These are phyloP conservation scores for Sander lucioperca DNA, from an alignment of 2,113 vertebrate species.

Conservation along the genomic window DNA sequence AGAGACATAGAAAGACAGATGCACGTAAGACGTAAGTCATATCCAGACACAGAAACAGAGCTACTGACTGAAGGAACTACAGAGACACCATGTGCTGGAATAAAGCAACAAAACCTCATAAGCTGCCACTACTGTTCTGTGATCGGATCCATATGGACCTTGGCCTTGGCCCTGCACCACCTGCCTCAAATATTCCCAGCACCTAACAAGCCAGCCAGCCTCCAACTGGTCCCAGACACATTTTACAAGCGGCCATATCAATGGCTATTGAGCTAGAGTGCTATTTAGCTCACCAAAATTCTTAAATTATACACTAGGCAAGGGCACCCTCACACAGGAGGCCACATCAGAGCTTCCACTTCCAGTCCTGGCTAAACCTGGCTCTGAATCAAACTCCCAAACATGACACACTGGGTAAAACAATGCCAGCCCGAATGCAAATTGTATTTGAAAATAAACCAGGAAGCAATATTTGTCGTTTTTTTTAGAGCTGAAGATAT, in stretches of 20 bases:
- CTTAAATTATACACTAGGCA: slow-evolving; percentile 80
- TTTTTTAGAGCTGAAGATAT: slow-evolving; percentile 34
- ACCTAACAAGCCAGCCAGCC: slow-evolving; percentile 76
- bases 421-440: slow-evolving; percentile 49
- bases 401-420: slow-evolving; percentile 44
- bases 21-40: background rate
- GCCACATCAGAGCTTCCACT: slow-evolving; percentile 75
- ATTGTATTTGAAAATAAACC: slow-evolving; percentile 59
- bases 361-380: slow-evolving; percentile 61
- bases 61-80: slow-evolving; percentile 53
- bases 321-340: slow-evolving; percentile 66
- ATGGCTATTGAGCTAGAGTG: slow-evolving; percentile 80
- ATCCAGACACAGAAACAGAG: slow-evolving; percentile 36
- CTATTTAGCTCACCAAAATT: slow-evolving; percentile 82
- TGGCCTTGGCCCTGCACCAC: slow-evolving; percentile 73
- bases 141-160: slow-evolving; percentile 85
- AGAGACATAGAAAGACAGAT: slow-evolving; percentile 14
- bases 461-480: slow-evolving; percentile 43
- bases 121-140: slow-evolving; percentile 85
- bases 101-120: slow-evolving; percentile 68
- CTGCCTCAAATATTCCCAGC: slow-evolving; percentile 77
- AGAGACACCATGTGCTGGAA: slow-evolving; percentile 69
- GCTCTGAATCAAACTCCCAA: slow-evolving; percentile 59
- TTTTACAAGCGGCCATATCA: slow-evolving; percentile 80
- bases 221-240: slow-evolving; percentile 76